Base-by-base conservation (phyloP, 1,140 invertebrate species). In the Panulirus ornatus region DNA sequence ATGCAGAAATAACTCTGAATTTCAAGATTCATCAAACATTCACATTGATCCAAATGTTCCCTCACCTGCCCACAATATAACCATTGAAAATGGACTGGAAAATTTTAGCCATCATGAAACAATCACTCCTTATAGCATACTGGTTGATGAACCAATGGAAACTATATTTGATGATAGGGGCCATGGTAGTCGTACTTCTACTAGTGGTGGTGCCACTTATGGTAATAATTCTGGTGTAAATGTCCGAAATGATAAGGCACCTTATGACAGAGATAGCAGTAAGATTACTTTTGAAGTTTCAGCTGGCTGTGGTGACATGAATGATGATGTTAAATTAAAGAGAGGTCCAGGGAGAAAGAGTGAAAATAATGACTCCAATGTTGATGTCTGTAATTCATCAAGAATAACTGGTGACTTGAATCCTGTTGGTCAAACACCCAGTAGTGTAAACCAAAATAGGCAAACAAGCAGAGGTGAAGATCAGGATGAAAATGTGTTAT, bases 71-170 rank as follows among this genome's bases (percentile, higher is more conserved):
- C 70, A 47, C 63, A 89, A 66, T 27, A 76, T 89, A 51, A 84
- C 79, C 5, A 81, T 82, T 73, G 88, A 89, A 40, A 83, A 51
- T 76, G 81, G 44, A n/a, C 22, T 89, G 27, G 81, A 84, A n/a
- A 76, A 47, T 38, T 89, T 75, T 27, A 76, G 38, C 30, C 42
- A 44, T n/a, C 88, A 47, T 44, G 75, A 66, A 6, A 86, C 38
- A 40, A 36, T 63, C 14, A 66, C 42, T 79, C 36, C 85, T 19
- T 89, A 84, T 40, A 54, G 47, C 47, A 83, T 84, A 38, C 79
- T 44, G 2, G 84, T 86, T 27, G 79, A 89, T 40, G 63, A 75
- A 75, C 70, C 88, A 22, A 89, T 89, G 79, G 79, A 89, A 36
- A 81, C 84, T 42, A 51, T 89, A 27, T 89, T 84, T 75, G 71